Evolutionary conservation across 2,113 vertebrate genomes (phyloP).

Genomic region (Ceyx cyanopectus): DNA sequence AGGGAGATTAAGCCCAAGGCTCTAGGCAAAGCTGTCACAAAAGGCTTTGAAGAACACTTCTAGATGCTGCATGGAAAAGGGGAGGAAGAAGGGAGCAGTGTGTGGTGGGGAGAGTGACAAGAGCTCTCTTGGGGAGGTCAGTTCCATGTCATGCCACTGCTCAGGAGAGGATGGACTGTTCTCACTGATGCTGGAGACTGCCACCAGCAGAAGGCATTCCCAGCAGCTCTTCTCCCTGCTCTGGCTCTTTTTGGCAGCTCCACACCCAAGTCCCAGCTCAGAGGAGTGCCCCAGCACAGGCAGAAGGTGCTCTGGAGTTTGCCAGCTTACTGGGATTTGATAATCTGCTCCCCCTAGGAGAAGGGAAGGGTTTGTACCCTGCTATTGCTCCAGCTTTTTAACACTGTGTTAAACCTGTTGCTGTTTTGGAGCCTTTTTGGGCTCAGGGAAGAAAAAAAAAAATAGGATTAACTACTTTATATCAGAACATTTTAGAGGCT

Average conservation of each 20-base stretch:
- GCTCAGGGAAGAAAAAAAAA: neutral
- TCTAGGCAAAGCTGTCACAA: neutral
- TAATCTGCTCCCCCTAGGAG: neutral
- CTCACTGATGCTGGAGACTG: neutral
- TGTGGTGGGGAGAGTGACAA: neutral
- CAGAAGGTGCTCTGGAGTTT: neutral
- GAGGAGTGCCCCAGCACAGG: neutral
- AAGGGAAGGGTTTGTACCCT: neutral
- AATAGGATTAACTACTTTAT: neutral
- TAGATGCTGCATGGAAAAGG: neutral
- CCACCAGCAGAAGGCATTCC: neutral
- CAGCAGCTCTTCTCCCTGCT: neutral
- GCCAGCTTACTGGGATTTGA: neutral
- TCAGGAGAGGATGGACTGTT: neutral
- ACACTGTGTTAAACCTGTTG: neutral
- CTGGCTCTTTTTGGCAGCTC: neutral
- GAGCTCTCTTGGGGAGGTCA: accelerated
- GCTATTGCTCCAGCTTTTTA: neutral
- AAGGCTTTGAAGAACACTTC: neutral
- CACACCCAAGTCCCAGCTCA: accelerated
- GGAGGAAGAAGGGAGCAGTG: neutral
- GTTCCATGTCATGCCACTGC: accelerated
- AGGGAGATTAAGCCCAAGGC: neutral
- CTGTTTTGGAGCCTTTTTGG: neutral
- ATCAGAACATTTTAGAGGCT: neutral